Evolutionary conservation across 2,797 vertebrate species (phyloP).

Genomic region (Coregonus sp.): DNA sequence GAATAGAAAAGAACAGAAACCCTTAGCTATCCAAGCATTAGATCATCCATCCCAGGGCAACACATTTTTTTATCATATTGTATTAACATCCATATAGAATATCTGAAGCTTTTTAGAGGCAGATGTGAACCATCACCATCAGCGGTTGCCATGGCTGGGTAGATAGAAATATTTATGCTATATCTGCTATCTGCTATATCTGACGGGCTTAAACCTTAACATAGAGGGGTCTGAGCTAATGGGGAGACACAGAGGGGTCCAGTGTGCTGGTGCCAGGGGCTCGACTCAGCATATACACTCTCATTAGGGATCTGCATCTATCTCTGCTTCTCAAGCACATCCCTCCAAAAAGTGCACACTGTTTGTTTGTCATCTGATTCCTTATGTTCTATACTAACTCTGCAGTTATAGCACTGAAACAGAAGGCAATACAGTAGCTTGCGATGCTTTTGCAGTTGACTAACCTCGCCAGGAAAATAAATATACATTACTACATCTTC

Average conservation of each 20-base stretch:
- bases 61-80: background rate
- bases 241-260: background rate
- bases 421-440: conserved; percentile 54
- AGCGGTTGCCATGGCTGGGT: background rate
- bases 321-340: conserved; percentile 37
- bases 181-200: background rate
- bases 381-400: conserved; percentile 23
- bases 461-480: conserved; percentile 44
- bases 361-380: conserved; percentile 22
- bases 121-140: background rate
- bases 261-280: conserved; percentile 12
- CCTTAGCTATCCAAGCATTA: background rate
- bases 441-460: conserved; percentile 47
- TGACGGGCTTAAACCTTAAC: background rate
- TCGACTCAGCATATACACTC: background rate
- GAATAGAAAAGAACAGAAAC: background rate
- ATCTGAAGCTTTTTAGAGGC: background rate
- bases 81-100: background rate
- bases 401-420: conserved; percentile 41
- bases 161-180: conserved; percentile 15
- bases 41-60: background rate
- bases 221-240: conserved; percentile 3
- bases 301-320: conserved; percentile 26
- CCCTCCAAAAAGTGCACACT: conserved; percentile 30
- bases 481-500: conserved; percentile 15